Conservation (phyloP, 2,888 invertebrate genomes). For the Hipparchia semele region DNA sequence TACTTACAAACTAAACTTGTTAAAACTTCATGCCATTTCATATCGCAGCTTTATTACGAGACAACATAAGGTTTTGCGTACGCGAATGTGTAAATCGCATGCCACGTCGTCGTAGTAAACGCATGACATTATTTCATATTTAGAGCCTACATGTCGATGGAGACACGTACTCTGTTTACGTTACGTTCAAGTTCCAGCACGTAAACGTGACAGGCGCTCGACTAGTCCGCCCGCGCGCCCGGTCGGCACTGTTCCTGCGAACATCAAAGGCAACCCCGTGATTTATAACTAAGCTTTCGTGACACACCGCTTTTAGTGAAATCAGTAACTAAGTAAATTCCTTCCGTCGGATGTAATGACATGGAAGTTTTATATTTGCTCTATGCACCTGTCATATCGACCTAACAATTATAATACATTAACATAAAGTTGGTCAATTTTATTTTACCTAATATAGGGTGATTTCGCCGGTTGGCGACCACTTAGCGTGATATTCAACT, state of each 20-base stretch:
- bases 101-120: constrained; percentile 31
- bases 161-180: constrained; percentile 48
- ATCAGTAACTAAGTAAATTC: constrained; percentile 38
- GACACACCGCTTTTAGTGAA: constrained; percentile 53
- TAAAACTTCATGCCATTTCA: constrained; percentile 26
- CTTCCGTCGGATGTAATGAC: constrained; percentile 30
- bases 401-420: constrained; percentile 8
- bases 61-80: constrained; percentile 20
- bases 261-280: constrained; percentile 59
- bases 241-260: constrained; percentile 60
- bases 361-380: constrained; percentile 34
- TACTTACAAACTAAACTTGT: constrained; percentile 21
- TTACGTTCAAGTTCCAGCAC: constrained; percentile 24
- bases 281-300: constrained; percentile 70
- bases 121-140: constrained; percentile 37
- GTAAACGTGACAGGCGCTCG: constrained; percentile 42
- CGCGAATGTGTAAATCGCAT: constrained; percentile 36
- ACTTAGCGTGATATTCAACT: too few relatives aligned
- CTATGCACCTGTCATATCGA: constrained; percentile 32
- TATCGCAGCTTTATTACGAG: constrained; percentile 4
- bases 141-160: constrained; percentile 45
- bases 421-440: neutral
- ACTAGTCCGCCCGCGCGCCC: constrained; percentile 62
- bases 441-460: too few relatives aligned
- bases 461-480: too few relatives aligned